Evolutionary conservation across 92 coral and sea anemone genomes (phyloP), one percentile per base, ranked within the genome.

Genomic region (Desmophyllum pertusum): DNA sequence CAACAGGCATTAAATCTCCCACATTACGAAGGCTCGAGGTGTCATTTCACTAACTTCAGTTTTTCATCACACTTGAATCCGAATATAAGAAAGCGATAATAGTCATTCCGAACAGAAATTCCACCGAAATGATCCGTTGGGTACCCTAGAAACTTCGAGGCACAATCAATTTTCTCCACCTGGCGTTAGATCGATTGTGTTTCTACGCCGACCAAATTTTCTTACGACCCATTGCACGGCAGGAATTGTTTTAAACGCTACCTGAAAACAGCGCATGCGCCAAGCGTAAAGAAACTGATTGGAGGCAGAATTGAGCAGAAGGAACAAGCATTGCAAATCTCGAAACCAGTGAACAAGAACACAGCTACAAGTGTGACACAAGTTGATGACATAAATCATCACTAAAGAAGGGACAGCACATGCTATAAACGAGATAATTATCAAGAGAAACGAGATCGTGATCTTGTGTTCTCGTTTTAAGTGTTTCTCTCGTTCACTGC

Each of bases 201-300:
- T 50, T n/a, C n/a, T n/a, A n/a, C n/a, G n/a, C 43, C 77, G 18
- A 17, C 7, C 10, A 5, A 30, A 15, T 39, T 37, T 35, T 51
- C 48, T 50, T 17, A 18, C 25, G 21, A n/a, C 14, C 81, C 46
- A 36, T 2, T 41, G 48, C 10, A 76, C 6, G 21, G 8, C 46
- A 11, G 76, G 65, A 17, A 81, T 75, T 65, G 84, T 85, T 50
- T 43, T 77, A 66, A 92, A 89, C 40, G 95, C 98, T 40, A 81
- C 70, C 23, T 74, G 81, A 87, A 94, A 94, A 59, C 77, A 70
- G 46, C 94, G 95, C 83, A 91, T 90, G 73, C 95, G 95, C 89
- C 91, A 89, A 61, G 98, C 95, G 78, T 94, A 94, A 31, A 93
- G 74, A 83, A 94, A 94, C 84, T 92, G 95, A 83, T 94, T 94